Percentiles rank a stretch among this genome's conserved stretches.
Conservation (phyloP, 2,113 vertebrate species). For the Periophthalmus modestus region DNA sequence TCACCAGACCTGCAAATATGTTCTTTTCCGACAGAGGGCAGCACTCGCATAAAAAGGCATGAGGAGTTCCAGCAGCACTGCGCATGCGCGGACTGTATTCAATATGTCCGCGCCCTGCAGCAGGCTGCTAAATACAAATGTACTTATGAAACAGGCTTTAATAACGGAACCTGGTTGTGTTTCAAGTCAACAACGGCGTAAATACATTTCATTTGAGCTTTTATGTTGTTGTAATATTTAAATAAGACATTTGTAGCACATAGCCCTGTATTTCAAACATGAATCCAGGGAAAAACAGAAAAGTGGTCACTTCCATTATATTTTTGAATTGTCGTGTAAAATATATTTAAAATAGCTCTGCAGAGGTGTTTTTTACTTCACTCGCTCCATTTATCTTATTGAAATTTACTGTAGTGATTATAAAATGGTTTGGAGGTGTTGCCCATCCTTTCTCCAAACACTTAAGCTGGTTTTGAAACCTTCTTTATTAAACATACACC, state of each 20-base stretch:
- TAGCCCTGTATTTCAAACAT: not conserved
- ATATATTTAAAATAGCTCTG: not conserved
- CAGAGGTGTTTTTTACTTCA: not conserved
- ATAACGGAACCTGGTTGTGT: fast-evolving
- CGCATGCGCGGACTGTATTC: conserved; percentile 40
- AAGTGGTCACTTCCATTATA: not conserved
- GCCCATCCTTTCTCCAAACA: not conserved
- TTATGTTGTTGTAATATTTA: not conserved
- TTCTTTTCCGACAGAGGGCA: not conserved
- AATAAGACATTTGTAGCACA: fast-evolving
- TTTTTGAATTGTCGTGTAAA: not conserved
- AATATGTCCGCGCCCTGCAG: conserved; percentile 64
- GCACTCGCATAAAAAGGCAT: not conserved
- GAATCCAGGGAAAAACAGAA: not conserved
- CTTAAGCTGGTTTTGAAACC: not conserved
- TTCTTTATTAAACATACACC: not conserved
- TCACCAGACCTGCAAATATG: too few species aligned
- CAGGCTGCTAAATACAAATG: conserved; percentile 4
- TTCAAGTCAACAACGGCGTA: not conserved
- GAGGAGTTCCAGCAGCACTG: not conserved
- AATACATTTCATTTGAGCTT: not conserved
- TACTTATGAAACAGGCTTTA: not conserved
- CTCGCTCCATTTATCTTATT: not conserved
- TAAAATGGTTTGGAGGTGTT: conserved; percentile 49
- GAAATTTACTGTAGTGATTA: not conserved